Base-by-base conservation (phyloP, 2,888 invertebrate genomes). In the Heliconius ismenius region DNA sequence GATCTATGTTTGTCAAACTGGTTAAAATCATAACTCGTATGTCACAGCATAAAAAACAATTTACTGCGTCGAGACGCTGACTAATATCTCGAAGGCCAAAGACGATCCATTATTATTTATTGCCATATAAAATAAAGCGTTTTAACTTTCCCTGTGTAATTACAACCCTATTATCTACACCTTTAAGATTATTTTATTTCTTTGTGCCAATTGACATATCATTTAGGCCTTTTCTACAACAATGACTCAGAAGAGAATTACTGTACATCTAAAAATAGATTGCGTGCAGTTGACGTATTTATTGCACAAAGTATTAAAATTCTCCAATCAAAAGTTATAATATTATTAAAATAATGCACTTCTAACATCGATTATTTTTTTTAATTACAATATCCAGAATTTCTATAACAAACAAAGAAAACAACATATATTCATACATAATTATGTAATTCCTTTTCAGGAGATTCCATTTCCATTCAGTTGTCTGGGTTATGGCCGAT, bases 51-150 rank as follows among this genome's bases (percentile, higher is more conserved):
- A 82, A 82, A 85, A 81, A 81, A 83, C 82, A 81, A 86, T 85
- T 84, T 86, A 87, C 84, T 83, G 82, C 84, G 83, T 73, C 84
- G 83, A 85, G 87, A 87, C 86, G 85, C 84, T 92, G 92, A 93
- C 92, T 93, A 92, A 92, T 91, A 91, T 89, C 88, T 84, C 89
- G 91, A 93, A 93, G 92, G 92, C 89, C 91, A 87, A 85, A 86
- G 90, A 91, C 88, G 91, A 91, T 89, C 91, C 92, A 92, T 91
- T 92, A 92, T 92, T 92, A 92, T 93, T 93, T 93, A 92, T 92
- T 91, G 85, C 91, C 89, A 85, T 91, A 91, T 90, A 88, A 88
- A 90, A 89, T 87, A 83, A 85, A 86, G 83, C 83, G 81, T 83
- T 82, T 81, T 74, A 79, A 79, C 78, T 79, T 76, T 74, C 77